Conservation (phyloP, 2,888 invertebrate species). For the Sesamia inferens region DNA sequence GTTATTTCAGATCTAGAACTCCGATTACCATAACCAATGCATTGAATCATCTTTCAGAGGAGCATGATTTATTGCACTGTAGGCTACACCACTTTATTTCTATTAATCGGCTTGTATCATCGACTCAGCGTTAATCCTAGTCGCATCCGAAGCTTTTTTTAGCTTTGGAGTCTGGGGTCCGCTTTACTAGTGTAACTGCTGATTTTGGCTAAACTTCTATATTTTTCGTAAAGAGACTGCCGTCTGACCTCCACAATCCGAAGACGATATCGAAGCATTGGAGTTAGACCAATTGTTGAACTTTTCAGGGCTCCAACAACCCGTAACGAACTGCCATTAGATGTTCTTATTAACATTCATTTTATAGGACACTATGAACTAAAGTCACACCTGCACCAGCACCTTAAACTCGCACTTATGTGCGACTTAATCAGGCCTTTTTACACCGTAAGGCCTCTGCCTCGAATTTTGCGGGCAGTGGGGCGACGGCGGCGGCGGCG, state of each 20-base stretch:
- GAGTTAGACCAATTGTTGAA: no score
- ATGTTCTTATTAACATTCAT: background rate
- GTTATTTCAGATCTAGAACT: slow-evolving; percentile 44
- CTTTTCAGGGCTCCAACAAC: no score
- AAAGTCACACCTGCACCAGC: background rate
- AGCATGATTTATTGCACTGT: slow-evolving; percentile 14
- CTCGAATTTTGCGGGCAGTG: background rate
- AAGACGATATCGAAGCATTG: no score
- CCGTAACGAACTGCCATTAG: background rate
- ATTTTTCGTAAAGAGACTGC: no score
- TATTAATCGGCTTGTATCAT: background rate
- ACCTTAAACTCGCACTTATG: background rate
- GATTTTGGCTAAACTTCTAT: no score
- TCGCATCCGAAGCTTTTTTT: no score
- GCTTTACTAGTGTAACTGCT: no score
- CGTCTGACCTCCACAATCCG: no score
- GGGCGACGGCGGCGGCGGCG: no score
- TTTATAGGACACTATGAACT: background rate
- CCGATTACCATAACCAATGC: slow-evolving; percentile 48
- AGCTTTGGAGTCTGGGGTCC: no score
- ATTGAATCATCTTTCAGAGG: slow-evolving; percentile 37
- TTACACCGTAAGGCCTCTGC: background rate
- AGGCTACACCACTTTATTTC: background rate
- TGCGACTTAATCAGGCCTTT: background rate
- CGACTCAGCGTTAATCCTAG: no score